Base-by-base conservation (phyloP, 30 jellyfish, hydroid and myxozoan species). In the Aurelia aurita complex sp. Pacific region DNA sequence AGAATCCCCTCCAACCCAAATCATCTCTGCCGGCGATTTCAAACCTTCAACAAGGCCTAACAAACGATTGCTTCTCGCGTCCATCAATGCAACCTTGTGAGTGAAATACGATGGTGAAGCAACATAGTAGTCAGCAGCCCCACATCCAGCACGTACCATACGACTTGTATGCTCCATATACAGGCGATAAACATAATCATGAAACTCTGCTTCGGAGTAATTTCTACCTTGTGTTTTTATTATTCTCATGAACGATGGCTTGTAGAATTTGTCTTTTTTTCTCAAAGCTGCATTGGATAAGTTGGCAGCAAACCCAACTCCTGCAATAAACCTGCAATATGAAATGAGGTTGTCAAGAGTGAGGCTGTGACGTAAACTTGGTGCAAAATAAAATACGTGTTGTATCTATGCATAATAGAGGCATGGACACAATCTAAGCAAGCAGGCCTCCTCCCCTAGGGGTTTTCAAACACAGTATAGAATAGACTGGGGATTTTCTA, bases 221-320 rank as follows among this genome's bases (percentile, higher is more conserved):
- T 6, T 61, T 14, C 70, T 61, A 8, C 3, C 34, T 14, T n/a
- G 36, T 61, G 32, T 36, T 10, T 61, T 11, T 7, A 61, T 17
- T 6, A 61, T 61, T 17, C 70, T 61, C 70, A 61, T 61, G 70
- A 17, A 61, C 34, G 36, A 61, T 61, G 70, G 70, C 36, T 61
- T 61, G 70, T 61, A 61, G 70, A 61, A 23, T 46, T 6, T 46
- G 57, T 46, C 57, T 35, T 61, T 11, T 5, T 17, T 61, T 61
- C 70, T 23, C 13, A 17, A 17, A 17, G 36, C 32, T 17, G 36
- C 13, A 23, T 61, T 61, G 13, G 70, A 17, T n/a, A 23, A 17
- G 15, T 61, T 12, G 32, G 70, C 70, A 61, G 70, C 70, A 4
- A 12, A 38, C 11, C 70, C 70, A 61, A 61, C 70, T 17, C 70